Conservation (phyloP, 2,113 vertebrate genomes). For the Misgurnus anguillicaudatus region DNA sequence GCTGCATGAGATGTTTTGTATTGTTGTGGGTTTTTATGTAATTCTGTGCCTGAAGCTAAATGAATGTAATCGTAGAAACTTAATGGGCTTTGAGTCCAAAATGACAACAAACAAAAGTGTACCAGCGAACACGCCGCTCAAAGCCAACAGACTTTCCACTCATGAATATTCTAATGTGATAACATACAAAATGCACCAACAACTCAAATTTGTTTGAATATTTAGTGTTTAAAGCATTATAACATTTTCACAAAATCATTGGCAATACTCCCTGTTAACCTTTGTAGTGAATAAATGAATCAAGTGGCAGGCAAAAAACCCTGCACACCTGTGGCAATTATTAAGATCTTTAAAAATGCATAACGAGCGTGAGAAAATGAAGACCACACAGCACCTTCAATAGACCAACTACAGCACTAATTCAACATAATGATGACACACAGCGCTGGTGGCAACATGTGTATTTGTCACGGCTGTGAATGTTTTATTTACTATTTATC, state of each 20-base stretch:
- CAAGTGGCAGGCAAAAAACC: not conserved
- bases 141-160: constrained; percentile 55
- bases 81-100: constrained; percentile 57
- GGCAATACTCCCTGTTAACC: not conserved
- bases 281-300: not conserved
- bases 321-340: not conserved
- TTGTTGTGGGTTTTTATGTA: constrained; percentile 45
- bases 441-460: constrained; percentile 39
- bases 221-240: no score
- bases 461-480: constrained; percentile 58
- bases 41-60: constrained; percentile 52
- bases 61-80: constrained; percentile 56
- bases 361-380: not conserved
- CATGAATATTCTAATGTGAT: not conserved
- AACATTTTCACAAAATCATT: not conserved
- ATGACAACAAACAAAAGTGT: not conserved
- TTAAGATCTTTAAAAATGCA: not conserved
- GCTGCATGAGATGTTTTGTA: constrained; percentile 59
- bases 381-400: constrained; percentile 61
- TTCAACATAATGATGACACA: constrained; percentile 52
- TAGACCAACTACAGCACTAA: constrained; percentile 23
- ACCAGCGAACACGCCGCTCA: not conserved
- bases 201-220: no score
- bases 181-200: constrained; percentile 45
- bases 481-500: constrained; percentile 65